Evolutionary conservation across 2,888 invertebrate genomes (phyloP).

Genomic region (Perizoma flavofasciatum): DNA sequence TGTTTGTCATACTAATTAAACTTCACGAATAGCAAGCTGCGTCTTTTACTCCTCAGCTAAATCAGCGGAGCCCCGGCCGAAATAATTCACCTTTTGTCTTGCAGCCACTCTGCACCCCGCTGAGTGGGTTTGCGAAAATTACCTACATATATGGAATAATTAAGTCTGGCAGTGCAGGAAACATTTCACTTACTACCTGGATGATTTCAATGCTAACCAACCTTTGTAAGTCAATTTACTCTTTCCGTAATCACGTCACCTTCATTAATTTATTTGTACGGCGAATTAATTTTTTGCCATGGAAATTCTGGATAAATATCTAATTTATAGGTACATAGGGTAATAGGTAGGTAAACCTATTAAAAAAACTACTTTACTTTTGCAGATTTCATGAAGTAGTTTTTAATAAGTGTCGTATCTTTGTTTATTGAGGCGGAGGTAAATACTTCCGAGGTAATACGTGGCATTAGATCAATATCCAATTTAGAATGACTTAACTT

Average conservation of each 20-base stretch:
- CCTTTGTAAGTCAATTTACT: conserved; percentile 84
- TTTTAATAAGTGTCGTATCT: too few species aligned
- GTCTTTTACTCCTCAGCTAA: conserved; percentile 25
- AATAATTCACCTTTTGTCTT: conserved; percentile 47
- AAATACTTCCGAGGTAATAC: too few species aligned
- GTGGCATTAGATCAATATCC: too few species aligned
- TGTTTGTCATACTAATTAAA: conserved; percentile 19
- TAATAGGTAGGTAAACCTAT: too few species aligned
- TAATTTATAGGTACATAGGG: too few species aligned
- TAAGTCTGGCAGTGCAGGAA: conserved; percentile 87
- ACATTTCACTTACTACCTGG: conserved; percentile 92
- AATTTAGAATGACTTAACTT: too few species aligned
- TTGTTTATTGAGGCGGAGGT: too few species aligned
- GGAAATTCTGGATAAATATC: neutral
- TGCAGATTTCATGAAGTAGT: too few species aligned
- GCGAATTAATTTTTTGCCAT: neutral
- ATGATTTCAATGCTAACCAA: conserved; percentile 92
- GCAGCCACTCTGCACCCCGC: conserved; percentile 90
- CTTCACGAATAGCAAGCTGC: conserved; percentile 20
- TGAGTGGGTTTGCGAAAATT: conserved; percentile 92
- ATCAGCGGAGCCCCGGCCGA: conserved; percentile 11
- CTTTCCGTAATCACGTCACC: neutral
- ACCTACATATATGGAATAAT: conserved; percentile 90
- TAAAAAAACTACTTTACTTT: too few species aligned
- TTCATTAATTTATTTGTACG: too few species aligned